Evolutionary conservation across 2,797 vertebrate genomes (phyloP).

Genomic region (Sebastes trivittatus): DNA sequence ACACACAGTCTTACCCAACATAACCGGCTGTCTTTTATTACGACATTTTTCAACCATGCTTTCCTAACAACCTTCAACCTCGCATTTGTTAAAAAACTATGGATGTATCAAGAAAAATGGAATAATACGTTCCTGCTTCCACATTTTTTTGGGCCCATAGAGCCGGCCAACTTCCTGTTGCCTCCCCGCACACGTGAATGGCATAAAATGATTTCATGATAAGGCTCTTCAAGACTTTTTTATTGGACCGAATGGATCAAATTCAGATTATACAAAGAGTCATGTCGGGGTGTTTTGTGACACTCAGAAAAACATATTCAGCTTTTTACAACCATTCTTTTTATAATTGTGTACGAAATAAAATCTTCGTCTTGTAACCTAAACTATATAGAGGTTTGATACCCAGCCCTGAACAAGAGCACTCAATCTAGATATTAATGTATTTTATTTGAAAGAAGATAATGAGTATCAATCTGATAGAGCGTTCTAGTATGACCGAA

Average conservation of each 20-base stretch:
- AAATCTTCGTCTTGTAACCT: accelerated
- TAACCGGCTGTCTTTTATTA: constrained; percentile 36
- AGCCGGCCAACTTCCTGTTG: no score
- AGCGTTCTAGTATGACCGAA: no score
- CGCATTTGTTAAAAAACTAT: constrained; percentile 8
- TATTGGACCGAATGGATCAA: no score
- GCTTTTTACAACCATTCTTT: no score
- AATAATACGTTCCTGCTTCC: background rate
- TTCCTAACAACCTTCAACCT: constrained; percentile 17
- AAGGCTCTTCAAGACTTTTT: no score
- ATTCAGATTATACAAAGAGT: no score
- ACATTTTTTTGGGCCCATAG: background rate
- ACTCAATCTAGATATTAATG: background rate
- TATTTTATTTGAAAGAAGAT: background rate
- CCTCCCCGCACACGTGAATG: no score
- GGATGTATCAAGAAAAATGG: background rate
- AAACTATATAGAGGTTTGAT: background rate
- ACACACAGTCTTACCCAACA: constrained; percentile 15
- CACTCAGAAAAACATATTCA: no score
- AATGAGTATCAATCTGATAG: background rate
- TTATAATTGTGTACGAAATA: no score
- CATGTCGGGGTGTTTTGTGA: no score
- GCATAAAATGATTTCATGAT: no score
- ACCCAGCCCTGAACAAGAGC: background rate
- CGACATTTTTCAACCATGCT: constrained; percentile 2